Conservation (phyloP, 2,797 vertebrate genomes). For the Nothura maculosa region DNA sequence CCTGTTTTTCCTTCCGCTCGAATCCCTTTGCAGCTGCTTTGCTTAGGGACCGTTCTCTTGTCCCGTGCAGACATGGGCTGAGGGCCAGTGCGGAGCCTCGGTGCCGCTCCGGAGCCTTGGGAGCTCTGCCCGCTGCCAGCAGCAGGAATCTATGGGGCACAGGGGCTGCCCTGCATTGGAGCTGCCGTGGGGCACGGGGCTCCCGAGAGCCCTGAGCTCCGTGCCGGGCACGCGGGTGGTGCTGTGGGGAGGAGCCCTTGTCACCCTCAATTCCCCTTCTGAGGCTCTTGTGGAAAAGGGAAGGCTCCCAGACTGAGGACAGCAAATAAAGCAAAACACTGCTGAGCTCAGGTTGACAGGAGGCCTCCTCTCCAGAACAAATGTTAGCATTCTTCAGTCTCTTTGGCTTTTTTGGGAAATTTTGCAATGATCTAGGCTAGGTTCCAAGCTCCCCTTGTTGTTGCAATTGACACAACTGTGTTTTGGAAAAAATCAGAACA, state of each 20-base stretch:
- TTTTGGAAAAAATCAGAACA: conserved; percentile 2
- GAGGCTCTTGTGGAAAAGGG: neutral
- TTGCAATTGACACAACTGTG: neutral
- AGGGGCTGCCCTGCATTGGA: too few relatives aligned
- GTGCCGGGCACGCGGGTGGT: too few relatives aligned
- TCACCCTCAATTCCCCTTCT: neutral
- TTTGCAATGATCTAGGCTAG: neutral
- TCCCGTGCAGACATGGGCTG: neutral
- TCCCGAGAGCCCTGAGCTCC: too few relatives aligned
- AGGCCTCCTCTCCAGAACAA: neutral
- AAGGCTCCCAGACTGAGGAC: neutral
- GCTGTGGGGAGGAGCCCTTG: neutral
- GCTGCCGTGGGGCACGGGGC: too few relatives aligned
- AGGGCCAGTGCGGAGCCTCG: too few relatives aligned
- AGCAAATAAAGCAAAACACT: rapidly evolving
- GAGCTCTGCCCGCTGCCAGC: neutral
- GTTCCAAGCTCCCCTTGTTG: neutral
- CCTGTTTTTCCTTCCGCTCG: neutral
- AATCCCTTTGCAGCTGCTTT: neutral
- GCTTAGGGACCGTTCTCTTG: neutral
- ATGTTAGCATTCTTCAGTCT: neutral
- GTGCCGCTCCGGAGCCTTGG: neutral
- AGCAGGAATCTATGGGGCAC: neutral
- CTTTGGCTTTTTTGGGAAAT: neutral
- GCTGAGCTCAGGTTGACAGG: neutral